phyloP scores from a whole-genome alignment of 2,888 invertebrate genomes.

The Aleiodes leptofemur region DNA sequence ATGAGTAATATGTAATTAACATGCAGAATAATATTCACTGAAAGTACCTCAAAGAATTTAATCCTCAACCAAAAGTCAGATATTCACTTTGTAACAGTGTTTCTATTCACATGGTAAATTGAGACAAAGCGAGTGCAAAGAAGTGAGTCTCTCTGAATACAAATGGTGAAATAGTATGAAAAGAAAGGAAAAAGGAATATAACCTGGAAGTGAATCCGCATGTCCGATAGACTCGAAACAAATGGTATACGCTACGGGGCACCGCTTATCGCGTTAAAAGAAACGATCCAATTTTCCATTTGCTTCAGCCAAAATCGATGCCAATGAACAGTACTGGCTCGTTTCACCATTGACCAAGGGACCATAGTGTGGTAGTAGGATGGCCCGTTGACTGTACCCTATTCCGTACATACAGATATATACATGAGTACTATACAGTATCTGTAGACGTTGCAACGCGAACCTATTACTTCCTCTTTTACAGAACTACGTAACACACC shows the following conservation, averaged over 20 bases:
- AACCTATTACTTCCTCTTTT: conserved; percentile 47
- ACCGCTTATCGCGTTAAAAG: conserved; percentile 46
- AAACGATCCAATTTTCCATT: conserved; percentile 47
- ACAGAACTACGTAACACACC: conserved; percentile 44
- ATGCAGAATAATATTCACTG: no score
- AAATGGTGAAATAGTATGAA: conserved; percentile 30
- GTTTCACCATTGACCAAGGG: conserved; percentile 30
- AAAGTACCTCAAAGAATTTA: background rate
- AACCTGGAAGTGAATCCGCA: conserved; percentile 36
- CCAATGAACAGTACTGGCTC: conserved; percentile 37
- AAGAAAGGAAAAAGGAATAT: conserved; percentile 32
- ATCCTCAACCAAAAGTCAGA: conserved; percentile 15
- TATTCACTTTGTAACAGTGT: conserved; percentile 46
- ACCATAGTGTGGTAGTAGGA: conserved; percentile 17
- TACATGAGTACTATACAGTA: conserved; percentile 6
- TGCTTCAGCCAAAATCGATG: conserved; percentile 38
- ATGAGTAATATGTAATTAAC: no score
- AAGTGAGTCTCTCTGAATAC: conserved; percentile 3
- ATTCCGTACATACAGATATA: conserved; percentile 13
- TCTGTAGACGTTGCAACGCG: conserved; percentile 16
- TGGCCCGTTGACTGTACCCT: background rate
- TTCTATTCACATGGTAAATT: conserved; percentile 35
- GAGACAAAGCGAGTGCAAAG: conserved; percentile 29
- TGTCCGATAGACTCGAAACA: conserved; percentile 47
- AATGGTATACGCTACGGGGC: conserved; percentile 46